Base-by-base conservation (phyloP, 2,888 invertebrate genomes). In the Hybos culiciformis region DNA sequence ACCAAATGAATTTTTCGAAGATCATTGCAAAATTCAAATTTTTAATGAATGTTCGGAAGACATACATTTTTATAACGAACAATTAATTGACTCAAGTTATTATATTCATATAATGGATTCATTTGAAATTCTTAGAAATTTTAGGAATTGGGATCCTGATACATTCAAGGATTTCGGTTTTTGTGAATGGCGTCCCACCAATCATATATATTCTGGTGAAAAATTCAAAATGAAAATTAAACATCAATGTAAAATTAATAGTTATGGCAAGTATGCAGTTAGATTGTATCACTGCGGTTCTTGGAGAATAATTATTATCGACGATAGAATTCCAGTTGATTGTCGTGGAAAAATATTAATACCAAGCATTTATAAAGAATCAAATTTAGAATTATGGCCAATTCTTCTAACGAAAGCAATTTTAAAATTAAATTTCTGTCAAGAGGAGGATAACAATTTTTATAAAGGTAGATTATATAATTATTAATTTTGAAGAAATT, bases 281-380 rank as follows among this genome's bases (percentile, higher is more conserved):
- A 59, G 72, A 2, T 50, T 72, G 5, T 68, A 62, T 49, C 69
- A 65, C 59, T 48, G 71, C 60, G 72, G 70, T 8, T 52, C 54
- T 14, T 72, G 72, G 72, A 57, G 70, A 36, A 62, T 62, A 45
- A 54, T 72, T 7, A 52, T 59, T 9, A 60, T 72, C 2, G 71
- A 71, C 50, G 71, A 72, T 51, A 53, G 48, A 36, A 50, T 71
- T 12, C 72, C 72, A 2, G 44, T 70, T 3, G 63, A 69, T 49
- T 37, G 46, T 7, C 44, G 49, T 1, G 58, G 59, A 9, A 53
- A 56, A 19, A 51, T 66, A 3, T 53, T 70, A 18, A 54, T 71
- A 21, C 70, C 70, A 7, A 48, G 56, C 2, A 57, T 54, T 4
- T 26, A 37, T 6, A 45, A 49, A 17, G 50, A 47, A 9, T 54